phyloP scores from a whole-genome alignment of 2,113 vertebrate genomes.

The Nyctibius bracteatus region DNA sequence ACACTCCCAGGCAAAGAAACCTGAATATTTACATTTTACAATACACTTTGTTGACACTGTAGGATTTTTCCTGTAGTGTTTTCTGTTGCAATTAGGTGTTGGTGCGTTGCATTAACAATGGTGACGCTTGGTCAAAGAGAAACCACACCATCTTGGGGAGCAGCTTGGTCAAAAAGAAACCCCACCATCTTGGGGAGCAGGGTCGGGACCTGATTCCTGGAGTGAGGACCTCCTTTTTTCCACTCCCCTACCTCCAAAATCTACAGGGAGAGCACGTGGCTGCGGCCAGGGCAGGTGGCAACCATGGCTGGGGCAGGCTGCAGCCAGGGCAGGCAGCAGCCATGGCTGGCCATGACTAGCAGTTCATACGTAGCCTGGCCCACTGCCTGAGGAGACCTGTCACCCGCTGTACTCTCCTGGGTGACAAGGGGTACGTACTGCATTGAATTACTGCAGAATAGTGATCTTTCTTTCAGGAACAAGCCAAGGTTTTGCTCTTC shows the following conservation, averaged over 20 bases:
- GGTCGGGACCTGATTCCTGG: not conserved
- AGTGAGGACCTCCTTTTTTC: not conserved
- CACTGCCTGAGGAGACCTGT: fast-evolving
- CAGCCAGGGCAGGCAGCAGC: not conserved
- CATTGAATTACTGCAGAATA: not conserved
- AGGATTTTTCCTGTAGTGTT: not conserved
- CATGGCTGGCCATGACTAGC: fast-evolving
- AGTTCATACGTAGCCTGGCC: too few relatives aligned
- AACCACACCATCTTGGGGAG: not conserved
- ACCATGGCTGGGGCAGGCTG: fast-evolving
- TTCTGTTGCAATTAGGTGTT: not conserved
- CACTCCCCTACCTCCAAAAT: not conserved
- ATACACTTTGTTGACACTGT: not conserved
- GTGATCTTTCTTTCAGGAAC: not conserved
- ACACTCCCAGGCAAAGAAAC: not conserved
- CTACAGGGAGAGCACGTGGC: fast-evolving
- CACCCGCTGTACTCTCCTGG: not conserved
- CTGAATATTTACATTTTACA: not conserved
- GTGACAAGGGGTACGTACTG: not conserved
- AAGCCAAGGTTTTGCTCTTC: not conserved
- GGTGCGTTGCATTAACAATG: not conserved
- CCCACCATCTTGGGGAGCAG: not conserved
- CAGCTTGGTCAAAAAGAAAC: not conserved
- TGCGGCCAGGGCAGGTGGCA: fast-evolving
- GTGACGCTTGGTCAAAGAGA: not conserved